Evolutionary conservation across 1,140 invertebrate species (phyloP).

Genomic region (Drosophila pseudoananassae): DNA sequence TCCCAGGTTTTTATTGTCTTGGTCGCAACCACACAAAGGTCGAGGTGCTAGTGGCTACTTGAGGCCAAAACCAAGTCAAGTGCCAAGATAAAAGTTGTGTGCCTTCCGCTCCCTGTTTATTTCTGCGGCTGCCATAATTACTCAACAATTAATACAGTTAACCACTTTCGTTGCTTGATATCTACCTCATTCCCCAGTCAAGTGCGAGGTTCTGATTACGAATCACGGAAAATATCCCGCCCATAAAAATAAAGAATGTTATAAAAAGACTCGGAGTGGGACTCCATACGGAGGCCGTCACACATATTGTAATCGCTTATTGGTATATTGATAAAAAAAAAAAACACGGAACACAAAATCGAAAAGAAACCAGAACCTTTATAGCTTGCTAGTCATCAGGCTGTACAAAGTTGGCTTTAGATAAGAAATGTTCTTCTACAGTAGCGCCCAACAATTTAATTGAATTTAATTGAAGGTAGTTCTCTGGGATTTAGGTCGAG

Average conservation of each 20-base stretch:
- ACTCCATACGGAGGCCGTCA: constrained; percentile 6
- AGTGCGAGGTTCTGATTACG: constrained; percentile 49
- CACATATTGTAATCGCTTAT: constrained; percentile 38
- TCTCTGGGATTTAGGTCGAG: neutral
- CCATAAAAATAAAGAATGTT: constrained; percentile 30
- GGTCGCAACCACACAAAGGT: constrained; percentile 29
- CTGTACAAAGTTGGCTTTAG: constrained; percentile 38
- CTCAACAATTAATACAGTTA: constrained; percentile 64
- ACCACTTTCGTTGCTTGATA: constrained; percentile 44
- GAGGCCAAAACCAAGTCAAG: constrained; percentile 32
- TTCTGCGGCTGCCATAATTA: constrained; percentile 47
- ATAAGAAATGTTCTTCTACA: constrained; percentile 41
- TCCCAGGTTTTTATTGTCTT: constrained; percentile 19
- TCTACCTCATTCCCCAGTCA: constrained; percentile 30
- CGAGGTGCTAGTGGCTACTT: constrained; percentile 35
- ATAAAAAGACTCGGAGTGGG: constrained; percentile 20
- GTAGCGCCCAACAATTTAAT: constrained; percentile 18
- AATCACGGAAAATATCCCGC: constrained; percentile 31
- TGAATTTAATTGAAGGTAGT: constrained; percentile 23
- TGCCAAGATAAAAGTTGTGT: constrained; percentile 32
- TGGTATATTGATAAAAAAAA: constrained; percentile 37
- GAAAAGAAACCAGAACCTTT: constrained; percentile 13
- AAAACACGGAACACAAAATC: neutral
- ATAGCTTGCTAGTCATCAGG: constrained; percentile 23
- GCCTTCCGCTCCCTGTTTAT: neutral